Evolutionary conservation across 2,888 invertebrate genomes (phyloP).

Genomic region (Zele albiditarsus): DNA sequence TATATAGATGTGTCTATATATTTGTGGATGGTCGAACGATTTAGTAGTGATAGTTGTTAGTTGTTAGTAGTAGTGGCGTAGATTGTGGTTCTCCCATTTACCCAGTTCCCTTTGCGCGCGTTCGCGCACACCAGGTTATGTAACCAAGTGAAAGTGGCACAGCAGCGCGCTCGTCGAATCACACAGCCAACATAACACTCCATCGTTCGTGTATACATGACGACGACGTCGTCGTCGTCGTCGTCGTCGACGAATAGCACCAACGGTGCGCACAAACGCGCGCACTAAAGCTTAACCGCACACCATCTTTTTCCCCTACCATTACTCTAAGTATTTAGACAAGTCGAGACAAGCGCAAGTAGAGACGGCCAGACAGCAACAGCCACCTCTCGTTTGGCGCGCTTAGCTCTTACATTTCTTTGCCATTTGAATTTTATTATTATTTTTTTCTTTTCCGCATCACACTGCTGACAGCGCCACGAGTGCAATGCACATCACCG

Average conservation of each 20-base stretch:
- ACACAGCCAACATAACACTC: slow-evolving; percentile 57
- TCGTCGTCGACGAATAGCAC: slow-evolving; percentile 32
- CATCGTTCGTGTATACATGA: slow-evolving; percentile 54
- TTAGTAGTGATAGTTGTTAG: neutral
- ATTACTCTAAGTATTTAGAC: neutral
- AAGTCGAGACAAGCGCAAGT: slow-evolving; percentile 1
- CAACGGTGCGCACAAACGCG: neutral
- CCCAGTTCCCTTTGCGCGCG: slow-evolving; percentile 69
- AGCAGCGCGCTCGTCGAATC: slow-evolving; percentile 55
- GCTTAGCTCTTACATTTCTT: neutral
- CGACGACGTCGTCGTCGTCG: slow-evolving; percentile 48
- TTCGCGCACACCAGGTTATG: slow-evolving; percentile 68
- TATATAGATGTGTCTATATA: neutral
- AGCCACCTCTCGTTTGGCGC: neutral
- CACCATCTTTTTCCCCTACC: neutral
- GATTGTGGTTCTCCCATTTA: slow-evolving; percentile 73
- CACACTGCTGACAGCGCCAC: neutral
- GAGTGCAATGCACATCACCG: neutral
- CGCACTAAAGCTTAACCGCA: slow-evolving; percentile 13
- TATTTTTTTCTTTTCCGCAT: neutral
- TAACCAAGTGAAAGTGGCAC: slow-evolving; percentile 73
- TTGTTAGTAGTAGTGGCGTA: slow-evolving; percentile 56
- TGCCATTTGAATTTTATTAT: slow-evolving; percentile 8
- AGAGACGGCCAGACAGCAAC: neutral
- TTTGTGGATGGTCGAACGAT: slow-evolving; percentile 10